These are phyloP conservation scores for Lucilia cuprina DNA, from an alignment of 1,140 invertebrate species.

Conservation along the genomic window DNA sequence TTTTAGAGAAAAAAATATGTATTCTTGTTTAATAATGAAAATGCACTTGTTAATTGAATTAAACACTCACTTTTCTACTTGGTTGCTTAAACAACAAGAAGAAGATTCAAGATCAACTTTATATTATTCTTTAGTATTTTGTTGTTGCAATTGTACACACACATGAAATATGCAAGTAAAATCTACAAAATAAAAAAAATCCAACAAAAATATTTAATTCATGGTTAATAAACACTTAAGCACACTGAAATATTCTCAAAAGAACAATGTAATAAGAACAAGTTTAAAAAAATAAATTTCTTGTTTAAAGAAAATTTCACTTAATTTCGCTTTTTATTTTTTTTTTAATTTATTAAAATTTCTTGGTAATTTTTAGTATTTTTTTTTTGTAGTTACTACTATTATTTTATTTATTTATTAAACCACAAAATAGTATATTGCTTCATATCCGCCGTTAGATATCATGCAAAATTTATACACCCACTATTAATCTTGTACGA, in stretches of 20 bases:
- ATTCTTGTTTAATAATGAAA: neutral
- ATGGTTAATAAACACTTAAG: constrained; percentile 3
- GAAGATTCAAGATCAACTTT: constrained; percentile 14
- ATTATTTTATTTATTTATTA: neutral
- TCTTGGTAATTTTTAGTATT: neutral
- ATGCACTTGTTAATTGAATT: constrained; percentile 29
- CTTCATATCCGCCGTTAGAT: neutral
- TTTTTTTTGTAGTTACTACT: neutral
- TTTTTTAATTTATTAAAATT: neutral
- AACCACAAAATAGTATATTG: neutral
- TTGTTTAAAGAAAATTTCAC: neutral
- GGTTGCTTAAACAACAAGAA: neutral
- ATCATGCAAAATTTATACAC: neutral
- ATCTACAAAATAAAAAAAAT: neutral
- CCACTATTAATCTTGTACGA: neutral
- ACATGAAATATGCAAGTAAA: neutral
- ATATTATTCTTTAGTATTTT: too few relatives aligned
- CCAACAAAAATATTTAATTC: neutral
- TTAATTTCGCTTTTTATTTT: neutral
- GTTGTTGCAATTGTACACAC: too few relatives aligned
- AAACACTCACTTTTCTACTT: neutral
- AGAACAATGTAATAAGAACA: neutral
- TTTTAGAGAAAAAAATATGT: too few relatives aligned
- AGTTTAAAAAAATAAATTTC: neutral
- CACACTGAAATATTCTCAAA: neutral